Evolutionary conservation across 2,888 invertebrate genomes (phyloP), one percentile per base, ranked within the genome.

Genomic region (Leptopilina syphax): DNA sequence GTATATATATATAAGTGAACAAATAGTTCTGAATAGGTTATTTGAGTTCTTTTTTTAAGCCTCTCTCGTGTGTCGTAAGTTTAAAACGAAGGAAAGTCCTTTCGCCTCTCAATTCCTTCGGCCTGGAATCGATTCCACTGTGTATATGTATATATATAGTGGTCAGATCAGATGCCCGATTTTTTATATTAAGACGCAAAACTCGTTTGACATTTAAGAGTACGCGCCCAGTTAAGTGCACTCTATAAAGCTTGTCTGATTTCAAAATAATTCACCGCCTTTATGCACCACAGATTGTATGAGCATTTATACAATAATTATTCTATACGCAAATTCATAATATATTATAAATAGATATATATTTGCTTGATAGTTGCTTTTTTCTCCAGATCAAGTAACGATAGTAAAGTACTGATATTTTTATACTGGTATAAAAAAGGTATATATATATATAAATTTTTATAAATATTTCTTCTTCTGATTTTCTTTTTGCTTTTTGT

Each of bases 191-290:
- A 27, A 73, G 60, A 76, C 80, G 81, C 78, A 80, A 81, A 44
- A 85, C 82, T 73, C 79, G 86, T 83, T 85, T 86, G 86, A 86
- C 86, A 86, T 86, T 86, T 86, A 85, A 68, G 79, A 76, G 66
- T 67, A 76, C 81, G 67, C 54, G 65, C 77, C 68, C 70, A 65
- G 34, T 66, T 66, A 77, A 47, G 41, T 34, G 27, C 34, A 13
- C 44, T 66, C 27, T 50, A 57, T 50, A 50, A 44, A 73, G 41
- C 57, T 27, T 70, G 50, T 8, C 13, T 3, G 13, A 70, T 70
- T 70, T 70, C 50, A 57, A 41, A 60, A n/a, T 73, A 41, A 73
- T 73, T 60, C 34, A 73, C 34, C 57, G 18, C 57, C 73, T 73
- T 60, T n/a, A 27, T 70, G 57, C 27, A 60, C 34, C 27, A 60